Evolutionary conservation across 2,113 vertebrate species (phyloP).

Genomic region (Thamnophis sirtalis): DNA sequence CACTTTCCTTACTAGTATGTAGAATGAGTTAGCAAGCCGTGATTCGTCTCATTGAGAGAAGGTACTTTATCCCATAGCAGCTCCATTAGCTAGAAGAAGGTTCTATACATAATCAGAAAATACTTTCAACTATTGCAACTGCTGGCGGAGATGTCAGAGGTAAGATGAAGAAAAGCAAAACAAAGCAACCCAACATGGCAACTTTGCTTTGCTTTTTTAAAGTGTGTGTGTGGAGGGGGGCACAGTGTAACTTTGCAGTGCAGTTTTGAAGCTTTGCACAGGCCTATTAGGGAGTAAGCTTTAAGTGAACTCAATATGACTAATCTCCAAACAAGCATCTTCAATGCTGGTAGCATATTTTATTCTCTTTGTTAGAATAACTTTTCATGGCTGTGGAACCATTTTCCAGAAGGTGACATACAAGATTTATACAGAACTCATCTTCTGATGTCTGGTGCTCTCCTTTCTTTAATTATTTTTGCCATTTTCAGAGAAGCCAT

Average conservation of each 20-base stretch:
- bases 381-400: background rate
- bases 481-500: background rate
- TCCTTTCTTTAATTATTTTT: constrained; percentile 11
- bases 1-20: background rate
- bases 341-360: background rate
- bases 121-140: background rate
- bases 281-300: background rate
- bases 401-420: background rate
- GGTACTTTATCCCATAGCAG: background rate
- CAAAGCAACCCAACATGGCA: background rate
- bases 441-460: background rate
- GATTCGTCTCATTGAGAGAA: background rate
- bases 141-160: background rate
- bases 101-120: background rate
- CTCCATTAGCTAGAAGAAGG: background rate
- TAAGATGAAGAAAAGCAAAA: background rate
- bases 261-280: background rate
- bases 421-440: background rate
- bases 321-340: background rate
- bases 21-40: background rate
- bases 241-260: background rate
- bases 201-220: background rate
- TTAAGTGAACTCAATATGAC: background rate
- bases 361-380: background rate
- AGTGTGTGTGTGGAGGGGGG: background rate